Base-by-base conservation (phyloP, 2,797 vertebrate genomes). In the Centropyge bicolor region DNA sequence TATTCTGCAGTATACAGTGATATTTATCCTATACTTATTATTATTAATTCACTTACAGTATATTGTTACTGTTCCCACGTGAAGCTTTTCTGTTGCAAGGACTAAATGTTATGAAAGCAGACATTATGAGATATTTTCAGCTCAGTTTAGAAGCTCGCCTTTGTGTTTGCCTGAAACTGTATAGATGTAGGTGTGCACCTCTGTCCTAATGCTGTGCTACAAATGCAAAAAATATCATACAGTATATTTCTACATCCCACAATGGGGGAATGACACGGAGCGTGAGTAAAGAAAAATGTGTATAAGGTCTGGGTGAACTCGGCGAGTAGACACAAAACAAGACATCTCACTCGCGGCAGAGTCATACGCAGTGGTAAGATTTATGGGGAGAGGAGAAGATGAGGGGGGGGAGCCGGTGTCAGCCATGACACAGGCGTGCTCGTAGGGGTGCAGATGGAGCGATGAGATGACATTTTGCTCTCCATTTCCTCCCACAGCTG, bases 401-500 rank as follows among this genome's bases (percentile, higher is more conserved):
- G 40, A 72, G 31, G 43, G 41, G 43, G 43, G 35, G 59, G 40
- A 61, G 73, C 35, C 2, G 45, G 80, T 73, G 76, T 83, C 75
- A 68, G 55, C 76, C 41, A 31, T 76, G 83, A 76, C 82, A 70
- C 27, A 38, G 55, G 48, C 43, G 59, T 68, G 78, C 62, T 52
- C 52, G 79, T 43, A 3, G 68, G 17, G 49, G 64, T 73, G 73
- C 79, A 85, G 85, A 88, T 81, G 74, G 80, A 78, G 81, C 52
- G 67, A 80, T 56, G 78, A 79, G 61, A 82, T 62, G 84, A 86
- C 80, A 81, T 81, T 88, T 77, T 82, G 80, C 67, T 74, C 86
- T 84, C 73, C 70, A 69, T 87, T 87, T 89, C 72, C 83, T 77
- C 55, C 75, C 60, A 71, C 83, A 86, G 86, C 82, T 85, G 85